Conservation (phyloP, 2,797 vertebrate genomes). For the Capromys pilorides region DNA sequence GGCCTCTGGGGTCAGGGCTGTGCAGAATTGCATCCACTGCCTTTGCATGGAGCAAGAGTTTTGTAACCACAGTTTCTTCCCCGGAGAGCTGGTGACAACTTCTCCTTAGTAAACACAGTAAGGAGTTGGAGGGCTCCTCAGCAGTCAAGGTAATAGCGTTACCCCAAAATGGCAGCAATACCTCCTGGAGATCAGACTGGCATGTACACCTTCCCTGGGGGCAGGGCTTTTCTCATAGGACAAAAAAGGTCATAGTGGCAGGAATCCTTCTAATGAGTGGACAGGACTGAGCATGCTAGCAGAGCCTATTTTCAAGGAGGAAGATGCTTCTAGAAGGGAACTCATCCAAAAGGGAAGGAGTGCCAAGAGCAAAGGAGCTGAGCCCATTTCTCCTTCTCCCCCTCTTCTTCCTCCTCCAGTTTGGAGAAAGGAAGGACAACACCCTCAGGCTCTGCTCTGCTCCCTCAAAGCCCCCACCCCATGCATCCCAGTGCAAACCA, state of each 20-base stretch:
- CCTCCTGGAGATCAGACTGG: not conserved
- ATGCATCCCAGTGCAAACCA: not conserved
- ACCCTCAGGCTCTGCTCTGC: not conserved
- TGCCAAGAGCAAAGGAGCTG: not conserved
- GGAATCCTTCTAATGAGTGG: not conserved
- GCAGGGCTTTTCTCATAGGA: not conserved
- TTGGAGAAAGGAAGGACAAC: not conserved
- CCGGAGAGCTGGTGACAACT: conserved; percentile 56
- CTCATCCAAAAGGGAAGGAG: not conserved
- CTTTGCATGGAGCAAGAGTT: conserved; percentile 63
- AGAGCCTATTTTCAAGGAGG: conserved; percentile 4
- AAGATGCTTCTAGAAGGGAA: not conserved
- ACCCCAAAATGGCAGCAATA: not conserved
- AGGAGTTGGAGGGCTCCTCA: not conserved
- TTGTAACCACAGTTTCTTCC: conserved; percentile 66
- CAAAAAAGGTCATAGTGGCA: not conserved
- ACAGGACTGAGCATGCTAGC: not conserved
- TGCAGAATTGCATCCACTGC: conserved; percentile 50
- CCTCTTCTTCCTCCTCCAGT: not conserved
- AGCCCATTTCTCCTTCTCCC: not conserved
- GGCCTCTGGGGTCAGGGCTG: not conserved
- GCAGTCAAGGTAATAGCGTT: not conserved
- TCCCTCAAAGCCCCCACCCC: not conserved
- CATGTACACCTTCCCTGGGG: not conserved
- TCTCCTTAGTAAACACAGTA: conserved; percentile 21